Base-by-base conservation (phyloP, 2,113 vertebrate genomes). In the Typhlomys cinereus region DNA sequence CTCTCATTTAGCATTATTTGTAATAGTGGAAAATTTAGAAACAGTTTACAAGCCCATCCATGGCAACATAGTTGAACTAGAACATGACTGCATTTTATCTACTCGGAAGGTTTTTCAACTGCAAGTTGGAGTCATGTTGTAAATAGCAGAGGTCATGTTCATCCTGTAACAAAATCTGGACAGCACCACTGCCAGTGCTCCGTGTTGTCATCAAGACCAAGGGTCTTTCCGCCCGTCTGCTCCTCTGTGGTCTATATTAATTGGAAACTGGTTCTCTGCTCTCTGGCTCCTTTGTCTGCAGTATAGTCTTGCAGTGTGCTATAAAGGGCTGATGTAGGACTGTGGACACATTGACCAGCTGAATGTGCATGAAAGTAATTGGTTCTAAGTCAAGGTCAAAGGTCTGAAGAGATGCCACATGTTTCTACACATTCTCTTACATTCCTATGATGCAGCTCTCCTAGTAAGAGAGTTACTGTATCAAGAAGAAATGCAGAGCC, bases 101-200 rank as follows among this genome's bases (percentile, higher is more conserved):
- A 82, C 88, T 85, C 73, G 31, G 48, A 95, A 66, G 78, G 31
- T 3, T 86, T 90, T 94, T 95, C 29, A 89, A 52, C 64, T 69
- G 36, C 36, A 85, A 85, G 31, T 41, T 52, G 54, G 83, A 82
- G 81, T 20, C 66, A 50, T 67, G 48, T 27, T 52, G 82, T 78
- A 92, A 90, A 69, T 85, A 90, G 75, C 12, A 54, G 5, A 61
- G 29, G n/a, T 88, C n/a, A n/a, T 66, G 84, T 61, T 31, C 21
- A 91, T 75, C 69, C 80, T 20, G n/a, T 41, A 82, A 61, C 48
- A 76, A 50, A n/a, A n/a, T n/a, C n/a, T n/a, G n/a, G n/a, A n/a
- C n/a, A n/a, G n/a, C n/a, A n/a, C n/a, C n/a, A n/a, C n/a, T n/a
- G n/a, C 76, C 44, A 59, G 23, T 80, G 15, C 9, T 59, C 39